Evolutionary conservation across 1,140 invertebrate species (phyloP).

Genomic region (Melipona quadrifasciata): DNA sequence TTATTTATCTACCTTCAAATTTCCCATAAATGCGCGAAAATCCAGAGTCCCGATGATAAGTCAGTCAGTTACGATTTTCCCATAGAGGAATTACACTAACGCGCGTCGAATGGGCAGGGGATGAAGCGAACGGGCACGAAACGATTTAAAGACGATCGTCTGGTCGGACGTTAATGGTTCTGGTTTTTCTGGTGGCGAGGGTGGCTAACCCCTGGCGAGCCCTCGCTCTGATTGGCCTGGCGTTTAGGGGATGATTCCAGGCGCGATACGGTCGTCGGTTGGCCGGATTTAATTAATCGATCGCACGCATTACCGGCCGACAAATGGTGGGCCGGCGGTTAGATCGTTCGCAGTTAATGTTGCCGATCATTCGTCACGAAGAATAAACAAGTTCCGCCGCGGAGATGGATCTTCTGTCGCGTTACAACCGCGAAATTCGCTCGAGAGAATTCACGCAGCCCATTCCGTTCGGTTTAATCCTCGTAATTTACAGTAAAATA

Average conservation of each 20-base stretch:
- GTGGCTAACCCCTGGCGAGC: conserved; percentile 43
- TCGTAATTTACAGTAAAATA: neutral
- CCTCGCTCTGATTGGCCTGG: conserved; percentile 62
- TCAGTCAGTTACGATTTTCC: neutral
- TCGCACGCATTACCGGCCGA: conserved; percentile 66
- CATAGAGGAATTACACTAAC: neutral
- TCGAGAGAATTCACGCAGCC: neutral
- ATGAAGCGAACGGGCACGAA: neutral
- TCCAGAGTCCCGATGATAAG: too few relatives aligned
- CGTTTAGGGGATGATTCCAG: conserved; percentile 68
- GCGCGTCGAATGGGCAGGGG: neutral
- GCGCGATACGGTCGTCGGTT: conserved; percentile 64
- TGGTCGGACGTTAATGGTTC: conserved; percentile 46
- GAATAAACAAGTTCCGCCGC: conserved; percentile 64
- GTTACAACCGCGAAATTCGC: conserved; percentile 8
- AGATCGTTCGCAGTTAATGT: conserved; percentile 61
- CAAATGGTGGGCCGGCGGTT: conserved; percentile 65
- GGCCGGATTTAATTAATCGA: conserved; percentile 71
- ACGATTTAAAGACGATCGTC: conserved; percentile 45
- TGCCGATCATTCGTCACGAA: conserved; percentile 62
- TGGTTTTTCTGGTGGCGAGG: conserved; percentile 35
- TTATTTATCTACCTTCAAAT: too few relatives aligned
- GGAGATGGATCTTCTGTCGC: conserved; percentile 17
- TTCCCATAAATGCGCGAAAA: too few relatives aligned
- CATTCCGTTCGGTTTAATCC: neutral